Evolutionary conservation across 2,113 vertebrate genomes (phyloP).

Genomic region (Aramus guarauna): DNA sequence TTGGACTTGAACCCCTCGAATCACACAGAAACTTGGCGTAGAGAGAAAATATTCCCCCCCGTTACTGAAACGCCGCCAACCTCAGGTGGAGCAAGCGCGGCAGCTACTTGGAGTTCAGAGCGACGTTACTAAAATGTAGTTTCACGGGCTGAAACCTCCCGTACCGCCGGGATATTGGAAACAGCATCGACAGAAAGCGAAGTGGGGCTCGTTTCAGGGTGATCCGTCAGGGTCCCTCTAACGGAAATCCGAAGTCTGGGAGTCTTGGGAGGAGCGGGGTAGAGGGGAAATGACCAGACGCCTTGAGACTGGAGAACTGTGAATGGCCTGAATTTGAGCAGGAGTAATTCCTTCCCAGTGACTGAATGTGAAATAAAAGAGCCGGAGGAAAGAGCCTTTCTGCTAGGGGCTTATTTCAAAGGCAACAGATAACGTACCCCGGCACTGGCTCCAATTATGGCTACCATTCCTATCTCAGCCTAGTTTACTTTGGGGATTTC

Average conservation of each 20-base stretch:
- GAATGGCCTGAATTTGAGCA: not conserved
- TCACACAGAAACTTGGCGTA: not conserved
- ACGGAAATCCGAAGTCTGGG: not conserved
- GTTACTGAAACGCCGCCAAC: not conserved
- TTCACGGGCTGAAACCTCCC: not conserved
- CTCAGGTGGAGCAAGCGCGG: not conserved
- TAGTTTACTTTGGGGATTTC: constrained; percentile 62
- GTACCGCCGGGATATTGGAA: not conserved
- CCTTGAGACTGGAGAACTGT: not conserved
- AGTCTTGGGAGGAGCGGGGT: not conserved
- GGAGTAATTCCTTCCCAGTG: not conserved
- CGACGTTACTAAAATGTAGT: not conserved
- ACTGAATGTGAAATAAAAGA: constrained; percentile 24
- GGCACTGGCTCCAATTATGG: constrained; percentile 54
- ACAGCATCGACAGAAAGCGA: not conserved
- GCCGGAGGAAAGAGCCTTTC: not conserved
- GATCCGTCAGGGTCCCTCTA: not conserved
- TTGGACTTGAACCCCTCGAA: constrained; percentile 15
- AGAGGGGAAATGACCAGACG: not conserved
- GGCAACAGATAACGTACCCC: constrained; percentile 15
- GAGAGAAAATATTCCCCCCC: not conserved
- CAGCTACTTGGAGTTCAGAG: not conserved
- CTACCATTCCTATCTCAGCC: constrained; percentile 32
- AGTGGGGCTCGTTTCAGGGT: not conserved
- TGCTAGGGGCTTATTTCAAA: constrained; percentile 50